Evolutionary conservation across 2,113 vertebrate genomes (phyloP).

Genomic region (Chinchilla lanigera): DNA sequence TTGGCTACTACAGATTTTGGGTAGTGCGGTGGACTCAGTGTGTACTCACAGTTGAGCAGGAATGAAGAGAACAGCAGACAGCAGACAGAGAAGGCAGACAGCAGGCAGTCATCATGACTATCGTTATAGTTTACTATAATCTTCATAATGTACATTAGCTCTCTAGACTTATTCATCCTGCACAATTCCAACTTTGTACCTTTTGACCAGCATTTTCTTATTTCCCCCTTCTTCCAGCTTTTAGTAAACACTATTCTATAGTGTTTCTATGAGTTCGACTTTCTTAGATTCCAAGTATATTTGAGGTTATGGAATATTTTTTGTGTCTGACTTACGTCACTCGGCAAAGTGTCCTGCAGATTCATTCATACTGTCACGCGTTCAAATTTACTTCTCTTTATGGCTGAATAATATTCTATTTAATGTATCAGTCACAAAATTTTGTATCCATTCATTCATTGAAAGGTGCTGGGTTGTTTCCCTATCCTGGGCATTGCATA

Average conservation of each 20-base stretch:
- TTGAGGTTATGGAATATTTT: neutral
- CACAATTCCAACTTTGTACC: neutral
- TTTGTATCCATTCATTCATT: neutral
- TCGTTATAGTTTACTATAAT: neutral
- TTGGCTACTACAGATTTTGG: neutral
- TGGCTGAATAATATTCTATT: neutral
- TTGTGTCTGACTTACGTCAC: neutral
- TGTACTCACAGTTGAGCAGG: too few species aligned
- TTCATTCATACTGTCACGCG: neutral
- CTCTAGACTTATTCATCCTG: neutral
- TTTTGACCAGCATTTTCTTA: neutral
- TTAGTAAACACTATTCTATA: neutral
- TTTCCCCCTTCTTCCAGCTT: neutral
- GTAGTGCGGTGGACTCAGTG: neutral
- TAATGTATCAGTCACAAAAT: neutral
- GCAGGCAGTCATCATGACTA: too few species aligned
- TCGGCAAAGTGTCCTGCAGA: neutral
- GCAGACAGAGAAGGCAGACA: too few species aligned
- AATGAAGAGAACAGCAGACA: neutral
- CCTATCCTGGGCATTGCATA: neutral
- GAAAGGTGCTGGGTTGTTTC: neutral
- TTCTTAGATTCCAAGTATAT: neutral
- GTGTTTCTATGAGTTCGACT: neutral
- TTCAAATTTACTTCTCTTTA: neutral
- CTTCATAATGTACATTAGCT: neutral